Percentiles rank a stretch among this genome's conserved stretches.
phyloP scores from a whole-genome alignment of 2,113 vertebrate species.

The Nothocercus nigrocapillus region DNA sequence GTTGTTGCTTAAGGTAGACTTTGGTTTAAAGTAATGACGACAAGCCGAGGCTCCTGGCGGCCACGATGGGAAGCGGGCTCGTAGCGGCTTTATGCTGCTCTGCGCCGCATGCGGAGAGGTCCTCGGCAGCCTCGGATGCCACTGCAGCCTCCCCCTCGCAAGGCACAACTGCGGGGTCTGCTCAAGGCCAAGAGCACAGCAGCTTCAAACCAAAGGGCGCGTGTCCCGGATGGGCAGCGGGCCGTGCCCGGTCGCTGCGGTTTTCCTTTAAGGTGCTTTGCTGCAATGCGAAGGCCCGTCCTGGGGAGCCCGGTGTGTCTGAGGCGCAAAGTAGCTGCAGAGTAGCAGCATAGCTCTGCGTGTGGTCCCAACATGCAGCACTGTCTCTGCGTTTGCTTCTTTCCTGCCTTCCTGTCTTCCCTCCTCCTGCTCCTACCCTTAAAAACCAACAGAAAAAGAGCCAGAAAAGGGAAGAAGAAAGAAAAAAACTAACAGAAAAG shows the following conservation, averaged over 20 bases:
- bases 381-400: not conserved
- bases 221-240: not conserved
- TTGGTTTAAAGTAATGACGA: not conserved
- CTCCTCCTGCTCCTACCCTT: not conserved
- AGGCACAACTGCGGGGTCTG: rapidly evolving
- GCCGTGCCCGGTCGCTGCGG: not conserved
- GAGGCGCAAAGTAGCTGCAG: not conserved
- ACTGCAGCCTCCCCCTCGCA: rapidly evolving
- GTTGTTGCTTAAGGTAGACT: rapidly evolving
- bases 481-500: not conserved
- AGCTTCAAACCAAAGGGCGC: rapidly evolving
- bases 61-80: rapidly evolving
- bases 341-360: not conserved
- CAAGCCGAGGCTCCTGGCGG: rapidly evolving
- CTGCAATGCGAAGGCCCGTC: not conserved
- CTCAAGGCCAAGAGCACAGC: not conserved
- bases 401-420: not conserved
- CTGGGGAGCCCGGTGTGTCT: no score
- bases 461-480: not conserved
- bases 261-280: slow-evolving; percentile 72
- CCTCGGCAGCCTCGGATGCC: rapidly evolving
- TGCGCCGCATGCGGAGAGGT: rapidly evolving
- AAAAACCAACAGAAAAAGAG: not conserved
- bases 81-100: rapidly evolving
- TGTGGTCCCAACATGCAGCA: not conserved